Evolutionary conservation across 2,113 vertebrate genomes (phyloP).

Genomic region (Mesoclemmys tuberculata): DNA sequence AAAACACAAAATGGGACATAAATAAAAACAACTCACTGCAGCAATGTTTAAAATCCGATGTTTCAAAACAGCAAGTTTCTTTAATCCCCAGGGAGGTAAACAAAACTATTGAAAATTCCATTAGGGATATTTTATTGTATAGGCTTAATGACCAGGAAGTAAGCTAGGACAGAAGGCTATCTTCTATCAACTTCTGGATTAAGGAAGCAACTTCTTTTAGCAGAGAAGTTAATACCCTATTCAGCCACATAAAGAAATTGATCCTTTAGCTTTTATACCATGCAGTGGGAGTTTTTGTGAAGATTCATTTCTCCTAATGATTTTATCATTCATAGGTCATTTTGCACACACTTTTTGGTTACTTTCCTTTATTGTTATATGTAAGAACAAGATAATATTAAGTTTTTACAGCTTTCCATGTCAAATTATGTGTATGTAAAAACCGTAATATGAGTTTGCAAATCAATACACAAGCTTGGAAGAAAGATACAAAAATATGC

Average conservation of each 20-base stretch:
- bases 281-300: constrained; percentile 22
- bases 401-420: not conserved
- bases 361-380: not conserved
- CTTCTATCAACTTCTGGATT: constrained; percentile 42
- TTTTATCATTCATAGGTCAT: not conserved
- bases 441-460: not conserved
- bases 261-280: constrained; percentile 48
- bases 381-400: not conserved
- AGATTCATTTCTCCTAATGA: constrained; percentile 14
- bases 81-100: constrained; percentile 74
- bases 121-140: constrained; percentile 75
- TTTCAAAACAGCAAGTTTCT: constrained; percentile 75
- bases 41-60: constrained; percentile 74
- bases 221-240: constrained; percentile 27
- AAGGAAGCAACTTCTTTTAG: constrained; percentile 48
- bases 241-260: constrained; percentile 42
- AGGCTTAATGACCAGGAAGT: constrained; percentile 61
- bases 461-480: not conserved
- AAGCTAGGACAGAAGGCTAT: constrained; percentile 46
- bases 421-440: not conserved
- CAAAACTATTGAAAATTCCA: constrained; percentile 74
- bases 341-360: not conserved
- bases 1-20: constrained; percentile 72
- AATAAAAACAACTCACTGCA: constrained; percentile 75
- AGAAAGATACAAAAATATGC: not conserved